Percentiles rank a stretch among this genome's conserved stretches.
Conservation (phyloP, 2,888 invertebrate species). For the Tigriopus californicus region DNA sequence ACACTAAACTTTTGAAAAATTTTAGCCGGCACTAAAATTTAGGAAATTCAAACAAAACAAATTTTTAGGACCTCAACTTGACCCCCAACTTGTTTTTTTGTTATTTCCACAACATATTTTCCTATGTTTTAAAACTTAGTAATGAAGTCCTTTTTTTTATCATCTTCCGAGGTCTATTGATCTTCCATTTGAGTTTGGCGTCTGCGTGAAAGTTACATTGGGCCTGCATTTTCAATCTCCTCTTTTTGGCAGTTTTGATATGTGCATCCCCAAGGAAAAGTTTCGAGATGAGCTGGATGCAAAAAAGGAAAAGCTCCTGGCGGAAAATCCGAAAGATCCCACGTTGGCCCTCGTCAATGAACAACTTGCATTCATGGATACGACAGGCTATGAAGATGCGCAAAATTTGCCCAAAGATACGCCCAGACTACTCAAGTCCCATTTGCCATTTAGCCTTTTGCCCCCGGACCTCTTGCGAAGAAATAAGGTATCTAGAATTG, state of each 20-base stretch:
- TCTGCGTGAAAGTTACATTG: too few species aligned
- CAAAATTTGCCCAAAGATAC: not conserved
- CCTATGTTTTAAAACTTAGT: too few species aligned
- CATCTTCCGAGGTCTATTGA: too few species aligned
- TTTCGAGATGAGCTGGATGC: not conserved
- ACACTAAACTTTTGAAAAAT: too few species aligned
- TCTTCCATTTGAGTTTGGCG: too few species aligned
- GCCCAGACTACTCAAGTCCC: not conserved
- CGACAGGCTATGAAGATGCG: not conserved
- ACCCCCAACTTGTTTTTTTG: too few species aligned
- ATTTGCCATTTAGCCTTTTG: slow-evolving; percentile 2
- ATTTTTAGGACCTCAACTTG: too few species aligned
- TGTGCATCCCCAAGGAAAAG: not conserved
- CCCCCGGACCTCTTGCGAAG: not conserved
- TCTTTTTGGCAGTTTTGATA: not conserved
- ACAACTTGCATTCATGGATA: not conserved
- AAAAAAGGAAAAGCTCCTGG: not conserved
- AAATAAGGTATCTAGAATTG: slow-evolving; percentile 5
- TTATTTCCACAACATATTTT: too few species aligned
- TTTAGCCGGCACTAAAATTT: too few species aligned
- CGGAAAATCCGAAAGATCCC: not conserved
- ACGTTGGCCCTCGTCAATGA: not conserved
- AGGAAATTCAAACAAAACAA: too few species aligned
- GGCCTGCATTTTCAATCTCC: not conserved
- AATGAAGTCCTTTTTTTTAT: too few species aligned